phyloP scores from a whole-genome alignment of 1,140 invertebrate genomes.

The Archivesica marissinica region DNA sequence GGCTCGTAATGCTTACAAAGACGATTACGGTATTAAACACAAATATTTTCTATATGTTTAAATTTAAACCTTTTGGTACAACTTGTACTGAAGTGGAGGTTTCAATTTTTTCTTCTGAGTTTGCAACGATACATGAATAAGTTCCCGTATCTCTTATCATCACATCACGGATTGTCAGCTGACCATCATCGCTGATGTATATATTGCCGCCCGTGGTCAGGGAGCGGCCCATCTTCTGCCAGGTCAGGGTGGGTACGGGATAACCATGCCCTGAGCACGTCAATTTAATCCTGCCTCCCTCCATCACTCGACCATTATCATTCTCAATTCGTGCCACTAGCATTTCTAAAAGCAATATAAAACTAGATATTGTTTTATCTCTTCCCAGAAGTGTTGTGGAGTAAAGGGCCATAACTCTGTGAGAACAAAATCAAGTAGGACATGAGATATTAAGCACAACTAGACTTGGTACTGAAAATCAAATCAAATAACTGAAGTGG shows the following conservation, averaged over 20 bases:
- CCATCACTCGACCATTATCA: constrained; percentile 65
- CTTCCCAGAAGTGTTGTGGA: too few species aligned
- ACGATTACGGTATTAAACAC: too few species aligned
- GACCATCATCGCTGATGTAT: constrained; percentile 60
- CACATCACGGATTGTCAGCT: constrained; percentile 64
- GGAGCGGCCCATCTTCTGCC: constrained; percentile 69
- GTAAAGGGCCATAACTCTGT: too few species aligned
- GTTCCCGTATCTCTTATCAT: constrained; percentile 70
- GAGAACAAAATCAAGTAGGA: too few species aligned
- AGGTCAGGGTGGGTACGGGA: constrained; percentile 68
- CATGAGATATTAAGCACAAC: too few species aligned
- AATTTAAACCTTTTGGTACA: constrained; percentile 55
- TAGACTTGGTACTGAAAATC: too few species aligned
- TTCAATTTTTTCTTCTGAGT: constrained; percentile 61
- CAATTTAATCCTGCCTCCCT: constrained; percentile 70
- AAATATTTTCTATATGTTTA: too few species aligned
- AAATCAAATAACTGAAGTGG: too few species aligned
- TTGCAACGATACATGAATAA: constrained; percentile 70
- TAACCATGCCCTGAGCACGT: constrained; percentile 71
- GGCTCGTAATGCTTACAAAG: too few species aligned
- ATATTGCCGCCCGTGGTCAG: constrained; percentile 50
- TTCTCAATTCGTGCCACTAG: constrained; percentile 65
- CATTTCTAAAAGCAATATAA: constrained; percentile 54
- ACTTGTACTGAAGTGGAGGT: constrained; percentile 61
- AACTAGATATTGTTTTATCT: too few species aligned